Evolutionary conservation across 2,113 vertebrate species (phyloP).

Genomic region (Taxidea taxus): DNA sequence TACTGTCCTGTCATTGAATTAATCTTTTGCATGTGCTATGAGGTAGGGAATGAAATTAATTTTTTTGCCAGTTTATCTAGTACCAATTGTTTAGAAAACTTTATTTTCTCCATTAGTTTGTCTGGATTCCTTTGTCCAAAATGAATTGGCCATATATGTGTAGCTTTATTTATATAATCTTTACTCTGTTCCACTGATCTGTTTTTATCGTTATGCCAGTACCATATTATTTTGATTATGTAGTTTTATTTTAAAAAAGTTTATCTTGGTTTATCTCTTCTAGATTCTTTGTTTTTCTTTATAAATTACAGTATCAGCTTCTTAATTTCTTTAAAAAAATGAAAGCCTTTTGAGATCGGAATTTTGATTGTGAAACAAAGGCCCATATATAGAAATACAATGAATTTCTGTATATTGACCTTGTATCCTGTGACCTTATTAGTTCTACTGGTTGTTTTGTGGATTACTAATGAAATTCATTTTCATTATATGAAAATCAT

Average conservation of each 20-base stretch:
- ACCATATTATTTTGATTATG: neutral
- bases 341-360: neutral
- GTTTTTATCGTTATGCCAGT: neutral
- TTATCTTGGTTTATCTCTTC: neutral
- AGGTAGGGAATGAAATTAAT: neutral
- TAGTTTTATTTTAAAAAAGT: neutral
- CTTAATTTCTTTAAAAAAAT: neutral
- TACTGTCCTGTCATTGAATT: neutral
- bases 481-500: conserved; percentile 3
- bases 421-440: neutral
- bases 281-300: conserved; percentile 10
- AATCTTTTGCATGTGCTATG: neutral
- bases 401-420: neutral
- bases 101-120: neutral
- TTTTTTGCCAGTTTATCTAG: neutral
- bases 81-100: neutral
- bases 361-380: neutral
- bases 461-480: neutral
- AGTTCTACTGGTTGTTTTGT: conserved; percentile 23
- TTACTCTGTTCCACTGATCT: neutral
- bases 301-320: neutral
- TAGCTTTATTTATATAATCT: neutral
- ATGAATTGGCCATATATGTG: neutral
- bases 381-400: neutral
- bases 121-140: neutral